Evolutionary conservation across 1,140 invertebrate species (phyloP).

Genomic region (Trachymyrmex cornetzi): DNA sequence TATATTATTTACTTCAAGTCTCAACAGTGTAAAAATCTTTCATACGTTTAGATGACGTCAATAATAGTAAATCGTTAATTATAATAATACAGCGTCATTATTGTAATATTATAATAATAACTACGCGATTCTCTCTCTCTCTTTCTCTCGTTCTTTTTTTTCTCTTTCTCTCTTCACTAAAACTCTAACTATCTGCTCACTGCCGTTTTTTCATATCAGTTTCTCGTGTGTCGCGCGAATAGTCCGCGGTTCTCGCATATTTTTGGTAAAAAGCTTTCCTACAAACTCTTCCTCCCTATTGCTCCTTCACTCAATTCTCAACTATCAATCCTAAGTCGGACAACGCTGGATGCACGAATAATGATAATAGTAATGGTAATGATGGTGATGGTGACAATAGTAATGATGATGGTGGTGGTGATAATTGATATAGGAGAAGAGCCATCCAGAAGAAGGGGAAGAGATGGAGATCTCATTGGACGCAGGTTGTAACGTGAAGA

Average conservation of each 20-base stretch:
- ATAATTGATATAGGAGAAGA: conserved; percentile 68
- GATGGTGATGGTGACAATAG: background rate
- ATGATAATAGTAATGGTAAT: background rate
- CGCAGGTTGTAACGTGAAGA: conserved; percentile 47
- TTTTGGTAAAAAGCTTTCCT: conserved; percentile 85
- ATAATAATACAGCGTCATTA: conserved; percentile 85
- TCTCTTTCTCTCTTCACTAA: conserved; percentile 12
- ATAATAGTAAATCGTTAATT: conserved; percentile 86
- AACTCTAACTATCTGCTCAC: conserved; percentile 82
- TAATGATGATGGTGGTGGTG: background rate
- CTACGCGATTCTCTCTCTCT: conserved; percentile 80
- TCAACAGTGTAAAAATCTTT: conserved; percentile 87
- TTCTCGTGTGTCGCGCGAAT: conserved; percentile 41
- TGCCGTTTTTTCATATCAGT: conserved; percentile 50
- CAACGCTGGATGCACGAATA: conserved; percentile 68
- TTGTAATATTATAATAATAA: conserved; percentile 86
- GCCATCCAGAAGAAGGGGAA: conserved; percentile 37
- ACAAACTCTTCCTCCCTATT: conserved; percentile 66
- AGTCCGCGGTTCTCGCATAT: conserved; percentile 80
- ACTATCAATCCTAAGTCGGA: conserved; percentile 65
- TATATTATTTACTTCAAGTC: conserved; percentile 87
- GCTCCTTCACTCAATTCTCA: conserved; percentile 53
- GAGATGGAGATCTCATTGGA: conserved; percentile 45
- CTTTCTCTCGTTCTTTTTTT: background rate
- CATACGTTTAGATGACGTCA: conserved; percentile 85